phyloP scores from a whole-genome alignment of 2,888 invertebrate species.

The Lacanobia wlatinum region DNA sequence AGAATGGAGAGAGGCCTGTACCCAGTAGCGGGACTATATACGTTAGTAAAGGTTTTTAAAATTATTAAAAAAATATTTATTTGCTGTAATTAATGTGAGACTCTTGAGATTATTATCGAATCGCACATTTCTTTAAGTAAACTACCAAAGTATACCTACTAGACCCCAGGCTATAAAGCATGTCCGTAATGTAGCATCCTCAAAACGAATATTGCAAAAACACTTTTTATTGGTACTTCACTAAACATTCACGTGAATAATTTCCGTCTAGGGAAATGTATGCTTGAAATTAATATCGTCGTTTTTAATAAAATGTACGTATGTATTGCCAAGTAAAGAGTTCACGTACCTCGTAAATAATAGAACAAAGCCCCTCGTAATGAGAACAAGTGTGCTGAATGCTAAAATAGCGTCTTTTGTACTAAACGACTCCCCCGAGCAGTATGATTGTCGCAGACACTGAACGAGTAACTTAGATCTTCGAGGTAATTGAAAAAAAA shows the following conservation, averaged over 20 bases:
- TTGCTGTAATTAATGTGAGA: background rate
- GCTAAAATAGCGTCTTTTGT: conserved; percentile 70
- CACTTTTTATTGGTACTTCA: conserved; percentile 30
- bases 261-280: conserved; percentile 48
- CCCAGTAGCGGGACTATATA: too few relatives aligned
- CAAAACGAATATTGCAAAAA: conserved; percentile 21
- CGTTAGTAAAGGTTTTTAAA: too few relatives aligned
- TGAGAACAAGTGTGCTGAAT: conserved; percentile 74
- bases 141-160: background rate
- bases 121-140: conserved; percentile 1
- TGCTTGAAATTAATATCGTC: conserved; percentile 56
- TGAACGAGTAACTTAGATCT: conserved; percentile 25
- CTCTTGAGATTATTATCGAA: conserved; percentile 4
- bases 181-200: background rate
- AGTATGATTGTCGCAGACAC: conserved; percentile 56
- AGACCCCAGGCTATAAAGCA: conserved; percentile 12
- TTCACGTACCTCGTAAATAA: conserved; percentile 74
- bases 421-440: conserved; percentile 48
- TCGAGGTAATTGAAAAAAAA: conserved; percentile 31
- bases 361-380: conserved; percentile 69
- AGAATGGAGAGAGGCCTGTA: too few relatives aligned
- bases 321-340: conserved; percentile 62
- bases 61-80: too few relatives aligned
- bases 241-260: conserved; percentile 32
- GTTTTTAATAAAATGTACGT: conserved; percentile 58